These are phyloP conservation scores for Penaeus monodon DNA, from an alignment of 2,888 invertebrate genomes.

Conservation along the genomic window DNA sequence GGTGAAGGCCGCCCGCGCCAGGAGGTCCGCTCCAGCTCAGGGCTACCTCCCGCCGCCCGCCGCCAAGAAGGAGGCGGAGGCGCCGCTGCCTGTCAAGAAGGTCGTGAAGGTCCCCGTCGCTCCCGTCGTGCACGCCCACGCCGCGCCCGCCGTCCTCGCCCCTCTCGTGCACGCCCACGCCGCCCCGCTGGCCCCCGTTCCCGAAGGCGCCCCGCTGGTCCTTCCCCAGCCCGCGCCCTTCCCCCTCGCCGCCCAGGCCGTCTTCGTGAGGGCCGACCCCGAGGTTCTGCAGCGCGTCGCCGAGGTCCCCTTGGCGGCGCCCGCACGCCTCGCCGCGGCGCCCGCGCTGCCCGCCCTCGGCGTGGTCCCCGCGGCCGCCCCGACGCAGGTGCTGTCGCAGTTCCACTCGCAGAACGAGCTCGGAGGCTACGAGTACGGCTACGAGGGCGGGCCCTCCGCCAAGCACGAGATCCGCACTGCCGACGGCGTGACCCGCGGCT, in stretches of 20 bases:
- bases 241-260: not conserved
- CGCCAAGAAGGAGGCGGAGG: not conserved
- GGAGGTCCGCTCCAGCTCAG: not conserved
- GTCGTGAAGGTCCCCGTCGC: not conserved
- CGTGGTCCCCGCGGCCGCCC: slow-evolving; percentile 8
- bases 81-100: not conserved
- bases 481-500: slow-evolving; percentile 35
- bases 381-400: slow-evolving; percentile 41
- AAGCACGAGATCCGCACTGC: slow-evolving; percentile 41
- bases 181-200: not conserved
- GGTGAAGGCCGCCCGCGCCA: slow-evolving; percentile 47
- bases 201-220: too few species aligned
- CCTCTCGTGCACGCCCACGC: not conserved
- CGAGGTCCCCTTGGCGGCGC: not conserved
- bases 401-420: slow-evolving; percentile 62
- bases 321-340: not conserved
- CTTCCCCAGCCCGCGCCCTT: not conserved
- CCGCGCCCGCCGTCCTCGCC: not conserved
- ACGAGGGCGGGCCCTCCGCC: slow-evolving; percentile 46
- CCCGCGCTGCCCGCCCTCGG: not conserved
- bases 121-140: not conserved
- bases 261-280: not conserved
- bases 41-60: not conserved
- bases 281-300: not conserved
- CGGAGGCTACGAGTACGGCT: slow-evolving; percentile 56